Percentiles rank a stretch among this genome's conserved stretches.
These are phyloP conservation scores for Serranochromis macrocephalus DNA, from an alignment of 2,113 vertebrate species.

Conservation along the genomic window DNA sequence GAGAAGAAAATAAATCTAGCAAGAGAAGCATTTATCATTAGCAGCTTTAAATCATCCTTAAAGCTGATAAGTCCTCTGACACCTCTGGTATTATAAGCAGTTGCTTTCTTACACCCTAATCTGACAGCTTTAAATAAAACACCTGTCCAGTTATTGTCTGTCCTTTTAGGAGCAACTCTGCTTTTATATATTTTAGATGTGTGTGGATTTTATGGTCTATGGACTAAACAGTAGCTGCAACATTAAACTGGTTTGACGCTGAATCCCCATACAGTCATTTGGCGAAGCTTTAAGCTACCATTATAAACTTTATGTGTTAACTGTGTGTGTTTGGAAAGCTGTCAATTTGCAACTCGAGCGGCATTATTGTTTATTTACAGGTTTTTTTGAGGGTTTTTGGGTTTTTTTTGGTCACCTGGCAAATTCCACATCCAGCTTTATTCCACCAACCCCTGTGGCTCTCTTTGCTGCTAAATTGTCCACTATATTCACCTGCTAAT, in stretches of 20 bases:
- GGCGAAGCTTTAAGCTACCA: neutral
- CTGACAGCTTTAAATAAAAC: neutral
- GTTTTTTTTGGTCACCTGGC: neutral
- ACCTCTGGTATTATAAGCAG: neutral
- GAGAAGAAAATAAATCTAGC: neutral
- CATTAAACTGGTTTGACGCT: neutral
- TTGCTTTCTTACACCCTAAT: neutral
- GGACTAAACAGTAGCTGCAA: neutral
- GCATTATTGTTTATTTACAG: neutral
- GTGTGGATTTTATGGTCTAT: neutral
- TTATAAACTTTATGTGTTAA: neutral
- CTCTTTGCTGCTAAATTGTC: neutral
- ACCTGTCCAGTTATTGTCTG: neutral
- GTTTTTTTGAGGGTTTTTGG: rapidly evolving
- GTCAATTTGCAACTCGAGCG: neutral
- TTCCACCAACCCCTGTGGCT: neutral
- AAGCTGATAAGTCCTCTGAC: neutral
- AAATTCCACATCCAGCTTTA: neutral
- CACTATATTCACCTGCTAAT: neutral
- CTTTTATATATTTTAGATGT: neutral
- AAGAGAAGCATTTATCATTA: neutral
- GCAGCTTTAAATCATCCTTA: neutral
- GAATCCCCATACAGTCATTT: neutral
- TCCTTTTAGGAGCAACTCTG: neutral
- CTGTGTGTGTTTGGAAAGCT: neutral